Evolutionary conservation across 2,797 vertebrate genomes (phyloP).

Genomic region (Varecia variegata): DNA sequence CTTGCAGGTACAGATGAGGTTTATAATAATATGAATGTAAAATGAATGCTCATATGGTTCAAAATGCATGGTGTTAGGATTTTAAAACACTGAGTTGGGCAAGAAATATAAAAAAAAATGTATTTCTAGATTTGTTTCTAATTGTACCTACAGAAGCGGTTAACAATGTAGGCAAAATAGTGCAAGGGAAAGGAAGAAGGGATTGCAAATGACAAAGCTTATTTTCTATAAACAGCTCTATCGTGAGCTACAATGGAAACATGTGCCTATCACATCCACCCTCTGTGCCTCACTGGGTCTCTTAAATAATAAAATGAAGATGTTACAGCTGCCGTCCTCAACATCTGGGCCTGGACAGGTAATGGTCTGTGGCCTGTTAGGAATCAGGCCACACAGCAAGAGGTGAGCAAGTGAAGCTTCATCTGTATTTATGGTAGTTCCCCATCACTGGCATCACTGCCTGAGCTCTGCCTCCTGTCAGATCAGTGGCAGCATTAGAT

Average conservation of each 20-base stretch:
- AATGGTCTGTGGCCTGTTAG: too few relatives aligned
- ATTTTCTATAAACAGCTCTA: background rate
- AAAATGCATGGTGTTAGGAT: background rate
- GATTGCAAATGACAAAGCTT: background rate
- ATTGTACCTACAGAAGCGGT: background rate
- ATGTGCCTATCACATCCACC: background rate
- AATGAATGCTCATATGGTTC: background rate
- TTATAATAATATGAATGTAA: background rate
- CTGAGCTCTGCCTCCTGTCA: too few relatives aligned
- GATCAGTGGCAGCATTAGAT: too few relatives aligned
- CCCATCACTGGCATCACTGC: too few relatives aligned
- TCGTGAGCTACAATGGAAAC: background rate
- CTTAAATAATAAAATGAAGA: background rate
- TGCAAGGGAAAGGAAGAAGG: background rate
- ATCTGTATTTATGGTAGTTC: too few relatives aligned
- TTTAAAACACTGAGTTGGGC: background rate
- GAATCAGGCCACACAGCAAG: too few relatives aligned
- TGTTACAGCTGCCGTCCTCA: too few relatives aligned
- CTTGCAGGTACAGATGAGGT: background rate
- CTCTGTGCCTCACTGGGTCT: background rate
- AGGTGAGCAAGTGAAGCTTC: too few relatives aligned
- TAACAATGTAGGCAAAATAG: background rate
- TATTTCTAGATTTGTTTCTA: background rate
- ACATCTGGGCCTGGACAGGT: too few relatives aligned
- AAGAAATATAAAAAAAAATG: background rate